Evolutionary conservation across 2,888 invertebrate species (phyloP).

Genomic region (Theretra japonica): DNA sequence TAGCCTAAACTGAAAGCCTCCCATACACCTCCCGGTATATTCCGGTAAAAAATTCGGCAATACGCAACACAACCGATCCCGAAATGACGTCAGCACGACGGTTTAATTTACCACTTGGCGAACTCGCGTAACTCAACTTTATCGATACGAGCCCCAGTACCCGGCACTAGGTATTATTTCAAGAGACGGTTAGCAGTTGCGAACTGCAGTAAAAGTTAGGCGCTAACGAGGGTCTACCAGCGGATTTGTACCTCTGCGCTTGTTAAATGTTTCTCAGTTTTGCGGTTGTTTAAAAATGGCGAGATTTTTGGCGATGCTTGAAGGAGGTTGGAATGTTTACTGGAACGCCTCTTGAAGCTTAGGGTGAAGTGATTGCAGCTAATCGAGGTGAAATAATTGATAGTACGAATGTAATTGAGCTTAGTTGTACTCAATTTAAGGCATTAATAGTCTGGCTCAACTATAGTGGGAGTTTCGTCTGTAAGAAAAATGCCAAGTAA

Average conservation of each 20-base stretch:
- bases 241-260: conserved; percentile 60
- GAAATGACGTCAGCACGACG: conserved; percentile 28
- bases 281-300: conserved; percentile 41
- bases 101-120: conserved; percentile 33
- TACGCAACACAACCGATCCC: conserved; percentile 21
- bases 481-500: too few relatives aligned
- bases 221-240: conserved; percentile 59
- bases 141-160: conserved; percentile 32
- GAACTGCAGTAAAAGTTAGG: conserved; percentile 67
- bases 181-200: conserved; percentile 60
- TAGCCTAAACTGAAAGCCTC: too few relatives aligned
- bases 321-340: too few relatives aligned
- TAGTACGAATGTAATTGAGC: too few relatives aligned
- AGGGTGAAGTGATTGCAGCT: too few relatives aligned
- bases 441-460: too few relatives aligned
- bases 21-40: background rate
- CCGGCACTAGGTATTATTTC: conserved; percentile 52
- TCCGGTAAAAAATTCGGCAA: conserved; percentile 9
- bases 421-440: too few relatives aligned
- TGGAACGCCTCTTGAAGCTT: too few relatives aligned
- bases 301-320: background rate
- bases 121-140: conserved; percentile 34
- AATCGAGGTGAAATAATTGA: too few relatives aligned
- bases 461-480: too few relatives aligned
- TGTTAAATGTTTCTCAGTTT: conserved; percentile 54